These are phyloP conservation scores for Drosophila busckii DNA, from an alignment of 1,140 invertebrate species.

Conservation along the genomic window DNA sequence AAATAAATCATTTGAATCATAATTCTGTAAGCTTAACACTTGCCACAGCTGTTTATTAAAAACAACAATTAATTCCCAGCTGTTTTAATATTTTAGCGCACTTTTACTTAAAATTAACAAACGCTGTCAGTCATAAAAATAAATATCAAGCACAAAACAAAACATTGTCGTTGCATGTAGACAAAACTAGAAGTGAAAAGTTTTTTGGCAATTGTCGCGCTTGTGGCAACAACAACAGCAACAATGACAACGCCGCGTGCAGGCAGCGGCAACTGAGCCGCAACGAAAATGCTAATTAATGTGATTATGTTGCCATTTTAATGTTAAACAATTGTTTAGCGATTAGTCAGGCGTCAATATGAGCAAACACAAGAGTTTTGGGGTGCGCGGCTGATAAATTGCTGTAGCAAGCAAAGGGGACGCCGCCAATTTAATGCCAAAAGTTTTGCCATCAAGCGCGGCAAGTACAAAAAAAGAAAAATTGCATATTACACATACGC, in stretches of 20 bases:
- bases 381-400: constrained; percentile 53
- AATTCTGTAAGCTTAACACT: too few species aligned
- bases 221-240: constrained; percentile 7
- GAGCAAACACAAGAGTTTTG: constrained; percentile 26
- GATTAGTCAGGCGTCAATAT: constrained; percentile 66
- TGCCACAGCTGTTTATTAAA: too few species aligned
- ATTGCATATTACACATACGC: constrained; percentile 52
- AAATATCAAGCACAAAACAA: neutral
- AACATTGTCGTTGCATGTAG: neutral
- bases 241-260: constrained; percentile 2
- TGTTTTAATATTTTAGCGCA: constrained; percentile 1
- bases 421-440: constrained; percentile 69
- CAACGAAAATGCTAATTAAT: constrained; percentile 73
- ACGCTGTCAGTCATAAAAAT: too few species aligned
- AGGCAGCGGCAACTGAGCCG: constrained; percentile 30
- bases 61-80: neutral
- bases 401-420: constrained; percentile 37
- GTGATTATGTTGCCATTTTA: constrained; percentile 70
- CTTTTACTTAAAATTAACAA: too few species aligned
- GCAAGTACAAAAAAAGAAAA: constrained; percentile 36
- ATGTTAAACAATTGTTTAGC: constrained; percentile 76
- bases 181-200: constrained; percentile 1
- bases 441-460: constrained; percentile 48
- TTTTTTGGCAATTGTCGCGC: constrained; percentile 20
- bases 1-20: too few species aligned